Evolutionary conservation across 2,113 vertebrate genomes (phyloP), one percentile per base, ranked within the genome.

Genomic region (Nibea albiflora): DNA sequence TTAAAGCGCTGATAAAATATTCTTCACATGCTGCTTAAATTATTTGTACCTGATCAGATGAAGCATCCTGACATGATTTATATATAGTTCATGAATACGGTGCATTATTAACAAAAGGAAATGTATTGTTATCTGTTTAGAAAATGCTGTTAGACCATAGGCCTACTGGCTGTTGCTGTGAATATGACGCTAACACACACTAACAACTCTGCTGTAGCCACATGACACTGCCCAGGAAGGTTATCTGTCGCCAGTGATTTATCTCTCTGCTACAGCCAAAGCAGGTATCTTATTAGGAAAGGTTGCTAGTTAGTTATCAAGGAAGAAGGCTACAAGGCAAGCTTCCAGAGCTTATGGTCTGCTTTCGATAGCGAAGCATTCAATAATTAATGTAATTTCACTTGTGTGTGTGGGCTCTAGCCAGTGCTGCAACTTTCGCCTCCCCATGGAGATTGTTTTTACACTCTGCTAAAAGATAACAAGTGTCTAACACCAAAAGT

Each of bases 201-300:
- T 77, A 78, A 84, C 72, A 73, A 85, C 62, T 78, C 47, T 5
- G 57, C 46, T 61, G 44, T 50, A 82, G 54, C 68, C 67, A 71
- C 63, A 31, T 67, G 81, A 70, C n/a, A 19, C 69, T 39, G 78
- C 63, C 76, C 49, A 52, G 49, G 68, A 79, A 86, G 87, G 78
- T 88, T 73, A 84, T 80, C 79, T 85, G 84, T 87, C 85, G 46
- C 11, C 11, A 28, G 14, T 89, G 81, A 89, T 89, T 90, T 88
- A 86, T 88, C 78, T 85, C 50, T 26, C 39, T 19, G 70, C 71
- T 67, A 58, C 67, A 76, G 71, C 70, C 61, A 79, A 49, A 81
- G 56, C 73, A 74, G 73, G 60, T 56, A 58, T 73, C 62, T 57
- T 75, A 74, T 70, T 71, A 68, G 69, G 56, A 78, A 65, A 57